phyloP scores from a whole-genome alignment of 2,888 invertebrate genomes.

The Trisateles emortualis region DNA sequence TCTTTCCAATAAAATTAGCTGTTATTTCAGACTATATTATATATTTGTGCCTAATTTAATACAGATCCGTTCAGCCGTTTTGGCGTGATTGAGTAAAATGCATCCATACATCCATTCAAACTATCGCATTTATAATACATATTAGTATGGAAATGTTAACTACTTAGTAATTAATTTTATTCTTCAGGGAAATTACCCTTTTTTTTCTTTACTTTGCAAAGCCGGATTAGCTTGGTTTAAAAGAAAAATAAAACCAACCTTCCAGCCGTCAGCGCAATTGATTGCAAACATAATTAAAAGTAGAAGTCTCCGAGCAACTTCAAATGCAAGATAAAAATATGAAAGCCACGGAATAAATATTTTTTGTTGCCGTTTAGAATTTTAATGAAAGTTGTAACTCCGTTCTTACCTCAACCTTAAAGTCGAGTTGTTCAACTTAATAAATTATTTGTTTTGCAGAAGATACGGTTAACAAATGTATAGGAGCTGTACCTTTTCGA shows the following conservation, averaged over 20 bases:
- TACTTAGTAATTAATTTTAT: neutral
- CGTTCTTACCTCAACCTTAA: conserved; percentile 14
- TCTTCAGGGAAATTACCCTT: neutral
- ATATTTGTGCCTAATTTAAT: too few species aligned
- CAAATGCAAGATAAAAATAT: conserved; percentile 12
- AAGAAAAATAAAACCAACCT: neutral
- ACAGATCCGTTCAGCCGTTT: too few species aligned
- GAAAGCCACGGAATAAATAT: conserved; percentile 12
- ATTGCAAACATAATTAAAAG: conserved; percentile 16
- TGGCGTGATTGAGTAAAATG: too few species aligned
- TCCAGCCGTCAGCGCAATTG: conserved; percentile 5
- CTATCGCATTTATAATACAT: too few species aligned
- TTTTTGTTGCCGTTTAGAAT: conserved; percentile 31
- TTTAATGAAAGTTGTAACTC: conserved; percentile 35
- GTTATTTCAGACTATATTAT: too few species aligned
- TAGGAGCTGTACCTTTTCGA: too few species aligned
- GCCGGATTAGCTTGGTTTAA: neutral
- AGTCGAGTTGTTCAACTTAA: conserved; percentile 8
- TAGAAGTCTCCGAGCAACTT: neutral
- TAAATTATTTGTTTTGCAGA: conserved; percentile 6
- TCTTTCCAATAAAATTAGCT: too few species aligned
- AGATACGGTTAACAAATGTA: neutral
- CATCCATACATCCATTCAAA: too few species aligned
- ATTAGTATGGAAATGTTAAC: too few species aligned
- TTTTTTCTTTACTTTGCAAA: neutral